Base-by-base conservation (phyloP, 1,140 invertebrate species). In the Ephestia elutella region DNA sequence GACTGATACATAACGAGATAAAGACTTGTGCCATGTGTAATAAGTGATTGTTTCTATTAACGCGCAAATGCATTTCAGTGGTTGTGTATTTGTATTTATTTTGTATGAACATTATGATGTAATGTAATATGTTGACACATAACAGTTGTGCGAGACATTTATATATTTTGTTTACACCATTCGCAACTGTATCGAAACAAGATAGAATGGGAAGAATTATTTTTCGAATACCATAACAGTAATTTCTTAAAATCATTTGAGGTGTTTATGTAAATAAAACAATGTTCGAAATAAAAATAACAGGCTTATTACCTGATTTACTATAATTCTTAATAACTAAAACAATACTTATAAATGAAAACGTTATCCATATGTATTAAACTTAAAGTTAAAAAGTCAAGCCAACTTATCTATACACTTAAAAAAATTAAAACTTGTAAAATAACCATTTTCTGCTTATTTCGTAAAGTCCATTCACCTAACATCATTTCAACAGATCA, bases 21-120 rank as follows among this genome's bases (percentile, higher is more conserved):
- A 17, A 44, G 13, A 15, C 13, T 44, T 44, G 38, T 44, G 38
- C 38, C 38, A 44, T 44, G 38, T 44, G 38, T 44, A 17, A 15
- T 15, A 15, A 44, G 38, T 44, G 38, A 49, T 59, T 21, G 38
- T 20, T 49, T 38, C 19, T 15, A 63, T 49, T 50, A 60, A 62
- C 17, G 15, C 19, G 18, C 48, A 60, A 20, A 19, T 13, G n/a
- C 11, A 44, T 44, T 44, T 17, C 10, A 5, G 15, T 44, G 38
- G 15, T 15, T 44, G 38, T 44, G 38, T 44, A 44, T 44, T 44
- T 44, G 38, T 44, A 44, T 44, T 44, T 44, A 44, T 44, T 44
- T 44, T 44, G 38, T 15, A 44, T 15, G 38, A 44, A 44, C 10
- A 44, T 15, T 44, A 32, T 32, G 13, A 15, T 44, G 32, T 35